Percentiles rank a stretch among this genome's conserved stretches.
Evolutionary conservation across 1,140 invertebrate genomes (phyloP).

Genomic region (Drosophila takahashii): DNA sequence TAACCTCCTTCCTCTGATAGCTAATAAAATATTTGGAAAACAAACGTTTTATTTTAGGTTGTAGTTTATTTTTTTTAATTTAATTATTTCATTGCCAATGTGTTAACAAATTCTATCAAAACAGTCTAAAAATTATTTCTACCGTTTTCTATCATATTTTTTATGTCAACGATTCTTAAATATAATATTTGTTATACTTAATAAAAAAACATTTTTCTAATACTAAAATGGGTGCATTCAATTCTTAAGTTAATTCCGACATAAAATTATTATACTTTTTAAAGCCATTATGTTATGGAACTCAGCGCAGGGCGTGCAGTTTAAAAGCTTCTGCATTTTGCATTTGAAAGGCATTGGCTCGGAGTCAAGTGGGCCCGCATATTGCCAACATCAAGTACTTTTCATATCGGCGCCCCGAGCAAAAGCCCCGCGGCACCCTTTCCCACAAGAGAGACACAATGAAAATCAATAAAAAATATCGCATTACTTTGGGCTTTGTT

Average conservation of each 20-base stretch:
- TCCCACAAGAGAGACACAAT: slow-evolving; percentile 31
- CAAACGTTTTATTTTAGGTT: too few species aligned
- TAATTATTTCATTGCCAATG: too few species aligned
- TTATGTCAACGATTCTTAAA: too few species aligned
- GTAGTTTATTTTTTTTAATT: too few species aligned
- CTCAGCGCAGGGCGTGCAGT: slow-evolving; percentile 5
- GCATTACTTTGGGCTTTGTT: slow-evolving; percentile 72
- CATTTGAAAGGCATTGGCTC: slow-evolving; percentile 32
- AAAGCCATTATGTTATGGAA: slow-evolving; percentile 6
- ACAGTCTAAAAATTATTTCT: too few species aligned
- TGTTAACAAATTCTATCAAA: too few species aligned
- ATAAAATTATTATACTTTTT: slow-evolving; percentile 1
- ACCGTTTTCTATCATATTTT: too few species aligned
- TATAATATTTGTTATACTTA: too few species aligned
- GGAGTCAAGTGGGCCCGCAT: slow-evolving; percentile 66
- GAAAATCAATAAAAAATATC: slow-evolving; percentile 81
- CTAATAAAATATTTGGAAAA: too few species aligned
- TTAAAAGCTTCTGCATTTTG: slow-evolving; percentile 31
- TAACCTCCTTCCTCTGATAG: too few species aligned
- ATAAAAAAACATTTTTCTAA: too few species aligned
- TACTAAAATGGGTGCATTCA: neutral
- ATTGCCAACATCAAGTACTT: slow-evolving; percentile 72
- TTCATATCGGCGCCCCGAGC: slow-evolving; percentile 39
- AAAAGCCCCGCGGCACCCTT: neutral
- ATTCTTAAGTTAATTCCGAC: neutral